Evolutionary conservation across 1,140 invertebrate genomes (phyloP), one percentile per base, ranked within the genome.

Genomic region (Calycopis cecrops): DNA sequence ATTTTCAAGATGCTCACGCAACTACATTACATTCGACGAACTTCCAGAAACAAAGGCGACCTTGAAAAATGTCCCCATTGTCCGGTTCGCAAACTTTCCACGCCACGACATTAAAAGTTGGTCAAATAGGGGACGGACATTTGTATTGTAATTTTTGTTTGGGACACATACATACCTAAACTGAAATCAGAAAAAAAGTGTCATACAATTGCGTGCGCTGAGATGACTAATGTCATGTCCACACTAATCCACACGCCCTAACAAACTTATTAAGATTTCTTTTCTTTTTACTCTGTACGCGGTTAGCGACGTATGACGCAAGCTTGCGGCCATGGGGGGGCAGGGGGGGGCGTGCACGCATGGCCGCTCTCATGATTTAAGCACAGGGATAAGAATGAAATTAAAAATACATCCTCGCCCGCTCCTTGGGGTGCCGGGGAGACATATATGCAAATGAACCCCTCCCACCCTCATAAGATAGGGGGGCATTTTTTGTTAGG

Each of bases 191-290:
- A n/a, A n/a, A n/a, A n/a, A n/a, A n/a, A n/a, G n/a, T n/a, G n/a
- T n/a, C n/a, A n/a, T n/a, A n/a, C n/a, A n/a, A n/a, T n/a, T n/a
- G n/a, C n/a, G n/a, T n/a, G n/a, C n/a, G n/a, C n/a, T n/a, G n/a
- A n/a, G n/a, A n/a, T n/a, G n/a, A n/a, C n/a, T n/a, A n/a, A n/a
- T n/a, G 71, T 50, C 71, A 52, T 61, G 69, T 85, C 82, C 80
- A 74, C 60, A 62, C 12, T 55, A 71, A n/a, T 3, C 71, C 59
- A 55, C 75, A 66, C 70, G 64, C 77, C 79, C 79, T 84, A 83
- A 85, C 83, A 85, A 86, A 86, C 83, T 86, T 86, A 86, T 86
- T 86, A 86, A 86, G 83, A 83, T 83, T 85, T 85, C 80, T 83
- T 85, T 86, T 86, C 83, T 86, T 86, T 86, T 83, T 83, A 79